Percentiles rank a stretch among this genome's conserved stretches.
These are phyloP conservation scores for Anser brachyrhynchus DNA, from an alignment of 2,113 vertebrate genomes.

Conservation along the genomic window DNA sequence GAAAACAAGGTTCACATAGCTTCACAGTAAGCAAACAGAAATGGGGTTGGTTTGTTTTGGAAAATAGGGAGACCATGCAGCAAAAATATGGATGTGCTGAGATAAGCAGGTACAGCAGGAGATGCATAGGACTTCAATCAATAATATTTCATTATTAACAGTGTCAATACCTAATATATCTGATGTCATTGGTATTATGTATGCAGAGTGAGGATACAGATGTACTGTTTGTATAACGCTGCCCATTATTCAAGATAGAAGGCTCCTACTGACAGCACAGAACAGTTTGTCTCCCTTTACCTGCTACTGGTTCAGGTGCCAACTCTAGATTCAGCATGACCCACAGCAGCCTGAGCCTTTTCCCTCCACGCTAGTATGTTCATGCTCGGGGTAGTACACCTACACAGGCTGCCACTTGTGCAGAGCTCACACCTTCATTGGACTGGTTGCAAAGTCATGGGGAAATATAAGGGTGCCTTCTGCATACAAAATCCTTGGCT, in stretches of 20 bases:
- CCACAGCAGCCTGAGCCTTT: neutral
- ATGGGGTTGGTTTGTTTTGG: neutral
- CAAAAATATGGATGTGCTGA: neutral
- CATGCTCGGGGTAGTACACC: accelerated
- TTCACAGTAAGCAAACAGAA: neutral
- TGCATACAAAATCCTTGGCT: neutral
- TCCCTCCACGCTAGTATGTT: accelerated
- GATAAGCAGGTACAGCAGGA: neutral
- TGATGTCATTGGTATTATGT: accelerated
- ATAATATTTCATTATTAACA: neutral
- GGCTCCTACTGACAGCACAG: neutral
- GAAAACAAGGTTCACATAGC: neutral
- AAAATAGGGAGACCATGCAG: neutral
- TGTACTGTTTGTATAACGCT: neutral
- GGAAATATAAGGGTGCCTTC: neutral
- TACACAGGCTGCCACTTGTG: accelerated
- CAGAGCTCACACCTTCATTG: accelerated
- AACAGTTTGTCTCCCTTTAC: neutral
- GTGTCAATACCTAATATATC: neutral
- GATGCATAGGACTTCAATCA: neutral
- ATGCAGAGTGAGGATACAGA: neutral
- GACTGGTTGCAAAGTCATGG: accelerated
- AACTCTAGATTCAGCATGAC: neutral
- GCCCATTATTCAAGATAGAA: neutral
- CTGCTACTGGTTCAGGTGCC: neutral